Evolutionary conservation across 2,113 vertebrate genomes (phyloP), one percentile per base, ranked within the genome.

Genomic region (Octodon degus): DNA sequence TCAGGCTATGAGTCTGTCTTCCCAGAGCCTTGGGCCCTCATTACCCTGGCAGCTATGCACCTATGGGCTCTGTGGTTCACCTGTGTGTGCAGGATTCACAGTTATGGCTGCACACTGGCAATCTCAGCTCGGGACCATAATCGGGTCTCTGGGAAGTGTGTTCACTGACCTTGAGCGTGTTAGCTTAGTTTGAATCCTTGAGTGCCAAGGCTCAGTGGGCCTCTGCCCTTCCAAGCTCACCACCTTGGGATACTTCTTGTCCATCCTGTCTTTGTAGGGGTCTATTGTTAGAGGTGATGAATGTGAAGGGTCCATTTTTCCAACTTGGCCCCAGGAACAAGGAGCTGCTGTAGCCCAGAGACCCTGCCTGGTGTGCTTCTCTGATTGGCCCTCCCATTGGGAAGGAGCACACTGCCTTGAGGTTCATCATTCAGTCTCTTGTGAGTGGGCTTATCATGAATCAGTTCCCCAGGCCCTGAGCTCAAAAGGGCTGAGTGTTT

Each of bases 1-100:
- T 60, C 4, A 0, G 50, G 34, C 8, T 8, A 34, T 2, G 2
- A 0, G 10, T 27, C 84, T 1, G 2, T 11, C 22, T 5, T 16
- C 76, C 50, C 7, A 2, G 0, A 19, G 50, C 80, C 1, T 58
- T 62, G 34, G 34, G 14, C 74, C 16, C 1, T 17, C 53, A 0
- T 7, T 5, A 30, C 22, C 8, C 86, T 2, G 62, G 63, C 58
- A 0, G 22, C 72, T 1, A 24, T 12, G 30, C 7, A 50, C 0
- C 67, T 13, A 2, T 37, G 62, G 32, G 55, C 76, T 76, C 62
- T 0, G 2, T 6, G 2, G n/a, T 43, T 63, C 53, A 4, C 58
- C 1, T 4, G 27, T 20, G 22, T 1, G 5, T 32, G 83, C 82
- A 25, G 65, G 43, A 72, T 27, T 43, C 11, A 8, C 37, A 1